These are phyloP conservation scores for Antigone vipio DNA, from an alignment of 2,113 vertebrate species.

Conservation along the genomic window DNA sequence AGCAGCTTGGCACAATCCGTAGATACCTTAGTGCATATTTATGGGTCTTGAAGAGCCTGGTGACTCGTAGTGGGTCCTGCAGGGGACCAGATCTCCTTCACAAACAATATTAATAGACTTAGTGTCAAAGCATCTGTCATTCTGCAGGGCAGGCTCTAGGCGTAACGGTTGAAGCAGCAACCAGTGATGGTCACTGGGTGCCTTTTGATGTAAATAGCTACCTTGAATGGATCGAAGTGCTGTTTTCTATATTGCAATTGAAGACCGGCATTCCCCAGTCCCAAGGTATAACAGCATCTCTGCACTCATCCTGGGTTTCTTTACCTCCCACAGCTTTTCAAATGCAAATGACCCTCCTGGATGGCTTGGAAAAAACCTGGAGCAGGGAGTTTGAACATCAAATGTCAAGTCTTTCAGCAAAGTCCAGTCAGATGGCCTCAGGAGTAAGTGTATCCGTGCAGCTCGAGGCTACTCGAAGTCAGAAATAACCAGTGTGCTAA, in stretches of 20 bases:
- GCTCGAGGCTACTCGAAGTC: not conserved
- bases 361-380: not conserved
- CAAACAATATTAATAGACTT: too few species aligned
- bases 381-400: not conserved
- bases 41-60: not conserved
- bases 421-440: not conserved
- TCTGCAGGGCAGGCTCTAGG: not conserved
- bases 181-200: too few species aligned
- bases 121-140: not conserved
- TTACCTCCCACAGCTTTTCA: not conserved
- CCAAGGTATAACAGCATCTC: not conserved
- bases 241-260: fast-evolving
- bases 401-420: not conserved
- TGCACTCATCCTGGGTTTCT: not conserved
- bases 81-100: not conserved
- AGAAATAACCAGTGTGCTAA: not conserved
- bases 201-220: not conserved
- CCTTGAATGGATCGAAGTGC: not conserved
- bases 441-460: not conserved
- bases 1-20: not conserved
- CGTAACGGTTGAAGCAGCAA: not conserved
- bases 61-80: not conserved
- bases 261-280: not conserved
- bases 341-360: not conserved
- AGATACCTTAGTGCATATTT: not conserved